Evolutionary conservation across 2,797 vertebrate genomes (phyloP).

Genomic region (Gorsachius magnificus): DNA sequence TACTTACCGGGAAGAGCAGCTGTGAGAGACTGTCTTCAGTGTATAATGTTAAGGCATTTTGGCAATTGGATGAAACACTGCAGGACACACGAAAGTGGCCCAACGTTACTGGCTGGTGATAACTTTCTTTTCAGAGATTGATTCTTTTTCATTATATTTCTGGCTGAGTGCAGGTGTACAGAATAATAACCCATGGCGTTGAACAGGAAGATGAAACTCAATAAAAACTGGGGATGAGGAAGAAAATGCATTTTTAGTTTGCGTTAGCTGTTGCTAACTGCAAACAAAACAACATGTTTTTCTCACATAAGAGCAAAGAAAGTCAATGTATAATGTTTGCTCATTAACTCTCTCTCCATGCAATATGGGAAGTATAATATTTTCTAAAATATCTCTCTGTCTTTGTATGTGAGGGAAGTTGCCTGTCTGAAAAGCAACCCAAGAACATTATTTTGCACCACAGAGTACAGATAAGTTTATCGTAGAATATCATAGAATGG

Average conservation of each 20-base stretch:
- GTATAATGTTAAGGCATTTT: not conserved
- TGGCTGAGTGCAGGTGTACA: constrained; percentile 61
- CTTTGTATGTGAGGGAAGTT: not conserved
- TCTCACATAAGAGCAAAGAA: not conserved
- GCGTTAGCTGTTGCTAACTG: not conserved
- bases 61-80: constrained; percentile 25
- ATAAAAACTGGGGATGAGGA: constrained; percentile 61
- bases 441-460: not conserved
- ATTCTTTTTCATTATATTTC: constrained; percentile 67
- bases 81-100: not conserved
- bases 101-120: constrained; percentile 30
- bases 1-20: not conserved
- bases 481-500: too few species aligned
- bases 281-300: not conserved
- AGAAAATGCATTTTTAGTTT: constrained; percentile 61
- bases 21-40: not conserved
- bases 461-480: not conserved
- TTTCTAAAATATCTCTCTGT: not conserved
- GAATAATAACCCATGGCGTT: constrained; percentile 59
- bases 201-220: constrained; percentile 66
- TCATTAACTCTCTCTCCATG: not conserved
- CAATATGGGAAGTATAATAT: not conserved
- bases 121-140: constrained; percentile 57
- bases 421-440: not conserved
- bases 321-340: not conserved